Conservation (phyloP, 2,888 invertebrate species). For the Drosophila putrida region DNA sequence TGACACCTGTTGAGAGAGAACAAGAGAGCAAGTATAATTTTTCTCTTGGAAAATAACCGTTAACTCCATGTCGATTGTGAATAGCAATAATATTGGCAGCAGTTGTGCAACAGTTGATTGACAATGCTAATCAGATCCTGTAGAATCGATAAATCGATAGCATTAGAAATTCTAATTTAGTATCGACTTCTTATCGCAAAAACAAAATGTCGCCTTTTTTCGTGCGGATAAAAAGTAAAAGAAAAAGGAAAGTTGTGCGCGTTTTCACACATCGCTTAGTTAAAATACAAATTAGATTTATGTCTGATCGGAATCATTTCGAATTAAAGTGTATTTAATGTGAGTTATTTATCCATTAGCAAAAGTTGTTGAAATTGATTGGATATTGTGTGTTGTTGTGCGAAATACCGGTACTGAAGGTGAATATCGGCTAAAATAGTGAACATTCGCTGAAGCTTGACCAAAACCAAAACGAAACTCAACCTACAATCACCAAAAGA, state of each 20-base stretch:
- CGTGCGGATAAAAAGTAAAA: neutral
- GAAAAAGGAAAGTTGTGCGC: neutral
- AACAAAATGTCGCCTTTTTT: neutral
- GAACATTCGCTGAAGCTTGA: slow-evolving; percentile 39
- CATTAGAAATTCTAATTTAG: too few species aligned
- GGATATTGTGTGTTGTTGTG: slow-evolving; percentile 9
- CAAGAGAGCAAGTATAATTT: neutral
- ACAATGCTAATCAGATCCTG: neutral
- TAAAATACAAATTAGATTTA: neutral
- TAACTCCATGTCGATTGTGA: neutral
- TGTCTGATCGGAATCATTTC: neutral
- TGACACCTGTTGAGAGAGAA: neutral
- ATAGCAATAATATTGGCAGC: too few species aligned
- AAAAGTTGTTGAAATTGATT: slow-evolving; percentile 8
- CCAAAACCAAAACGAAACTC: slow-evolving; percentile 39
- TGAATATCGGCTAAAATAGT: slow-evolving; percentile 51
- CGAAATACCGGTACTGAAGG: slow-evolving; percentile 48
- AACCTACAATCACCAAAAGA: slow-evolving; percentile 50
- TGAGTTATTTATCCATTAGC: slow-evolving; percentile 4
- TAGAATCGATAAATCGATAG: neutral
- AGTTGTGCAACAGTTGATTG: neutral
- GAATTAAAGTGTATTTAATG: slow-evolving; percentile 1
- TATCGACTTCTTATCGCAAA: neutral
- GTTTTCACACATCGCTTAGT: neutral
- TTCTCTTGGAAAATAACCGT: slow-evolving; percentile 10